A percentile compares a stretch with the other conserved stretches of the same genome.
phyloP scores from a whole-genome alignment of 2,888 invertebrate species.

The Amiota minor region DNA sequence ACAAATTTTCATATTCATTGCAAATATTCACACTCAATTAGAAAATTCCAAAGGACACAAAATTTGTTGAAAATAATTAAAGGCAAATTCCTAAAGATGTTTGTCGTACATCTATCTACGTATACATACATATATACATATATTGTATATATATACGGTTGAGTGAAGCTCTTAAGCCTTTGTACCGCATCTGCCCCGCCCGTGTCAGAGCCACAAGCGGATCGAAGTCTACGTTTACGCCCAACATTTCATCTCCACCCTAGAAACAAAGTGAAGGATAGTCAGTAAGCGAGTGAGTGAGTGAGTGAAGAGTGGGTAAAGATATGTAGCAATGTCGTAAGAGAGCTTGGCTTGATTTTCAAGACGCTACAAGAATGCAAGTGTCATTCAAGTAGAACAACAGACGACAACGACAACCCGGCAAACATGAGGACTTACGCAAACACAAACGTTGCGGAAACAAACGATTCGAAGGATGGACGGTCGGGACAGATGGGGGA shows the following conservation, averaged over 20 bases:
- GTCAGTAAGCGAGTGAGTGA: not conserved
- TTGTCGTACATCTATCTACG: constrained; percentile 21
- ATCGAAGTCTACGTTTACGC: not conserved
- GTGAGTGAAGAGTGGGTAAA: constrained; percentile 30
- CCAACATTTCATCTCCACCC: not conserved
- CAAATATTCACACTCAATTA: constrained; percentile 69
- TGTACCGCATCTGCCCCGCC: constrained; percentile 25
- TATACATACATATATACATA: no score
- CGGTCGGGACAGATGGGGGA: not conserved
- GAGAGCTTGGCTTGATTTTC: constrained; percentile 47
- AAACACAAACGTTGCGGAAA: not conserved
- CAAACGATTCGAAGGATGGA: not conserved
- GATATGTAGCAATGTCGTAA: constrained; percentile 35
- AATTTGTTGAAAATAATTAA: constrained; percentile 62
- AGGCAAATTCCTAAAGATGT: constrained; percentile 57
- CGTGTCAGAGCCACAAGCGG: not conserved
- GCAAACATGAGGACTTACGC: constrained; percentile 31
- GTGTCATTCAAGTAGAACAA: constrained; percentile 69
- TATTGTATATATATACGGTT: constrained; percentile 14
- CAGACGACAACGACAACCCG: constrained; percentile 41
- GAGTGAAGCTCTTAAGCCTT: constrained; percentile 37
- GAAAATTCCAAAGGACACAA: constrained; percentile 65
- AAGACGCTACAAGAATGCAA: constrained; percentile 65
- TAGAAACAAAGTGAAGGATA: not conserved
- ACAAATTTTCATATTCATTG: constrained; percentile 65